Percentiles rank a stretch among this genome's conserved stretches.
Evolutionary conservation across 2,888 invertebrate species (phyloP).

Genomic region (Netelia fuscicornis): DNA sequence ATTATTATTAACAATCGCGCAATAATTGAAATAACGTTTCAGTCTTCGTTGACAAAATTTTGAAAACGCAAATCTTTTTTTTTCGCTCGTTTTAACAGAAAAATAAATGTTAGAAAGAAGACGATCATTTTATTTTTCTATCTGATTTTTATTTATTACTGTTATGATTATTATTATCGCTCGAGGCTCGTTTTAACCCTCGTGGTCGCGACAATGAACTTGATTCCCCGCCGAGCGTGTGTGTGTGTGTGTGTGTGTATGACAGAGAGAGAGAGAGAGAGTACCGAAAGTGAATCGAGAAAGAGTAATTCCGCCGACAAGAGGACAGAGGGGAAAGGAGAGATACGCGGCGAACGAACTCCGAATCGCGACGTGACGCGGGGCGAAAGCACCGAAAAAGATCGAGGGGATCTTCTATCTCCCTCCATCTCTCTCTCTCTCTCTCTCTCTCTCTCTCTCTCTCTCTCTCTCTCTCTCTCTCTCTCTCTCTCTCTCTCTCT

Average conservation of each 20-base stretch:
- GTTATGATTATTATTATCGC: neutral
- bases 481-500: neutral
- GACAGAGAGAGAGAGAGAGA: neutral
- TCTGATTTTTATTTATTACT: neutral
- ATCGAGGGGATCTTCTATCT: constrained; percentile 41
- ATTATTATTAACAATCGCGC: no score
- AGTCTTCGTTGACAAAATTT: neutral
- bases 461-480: neutral
- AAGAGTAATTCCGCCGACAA: constrained; percentile 73
- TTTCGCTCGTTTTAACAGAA: constrained; percentile 14
- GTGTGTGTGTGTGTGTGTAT: no score
- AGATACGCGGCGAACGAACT: constrained; percentile 38
- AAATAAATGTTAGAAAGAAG: neutral
- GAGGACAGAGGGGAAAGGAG: constrained; percentile 42
- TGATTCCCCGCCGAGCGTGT: constrained; percentile 35
- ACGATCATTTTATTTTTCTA: neutral
- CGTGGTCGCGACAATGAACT: constrained; percentile 66
- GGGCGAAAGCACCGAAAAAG: constrained; percentile 70
- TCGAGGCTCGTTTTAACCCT: neutral
- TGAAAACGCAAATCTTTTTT: neutral
- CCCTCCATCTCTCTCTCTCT: neutral
- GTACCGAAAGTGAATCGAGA: constrained; percentile 61
- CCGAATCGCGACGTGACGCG: constrained; percentile 39
- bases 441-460: neutral
- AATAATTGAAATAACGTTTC: no score